Base-by-base conservation (phyloP, 2,888 invertebrate genomes). In the Drosophila koepferae region DNA sequence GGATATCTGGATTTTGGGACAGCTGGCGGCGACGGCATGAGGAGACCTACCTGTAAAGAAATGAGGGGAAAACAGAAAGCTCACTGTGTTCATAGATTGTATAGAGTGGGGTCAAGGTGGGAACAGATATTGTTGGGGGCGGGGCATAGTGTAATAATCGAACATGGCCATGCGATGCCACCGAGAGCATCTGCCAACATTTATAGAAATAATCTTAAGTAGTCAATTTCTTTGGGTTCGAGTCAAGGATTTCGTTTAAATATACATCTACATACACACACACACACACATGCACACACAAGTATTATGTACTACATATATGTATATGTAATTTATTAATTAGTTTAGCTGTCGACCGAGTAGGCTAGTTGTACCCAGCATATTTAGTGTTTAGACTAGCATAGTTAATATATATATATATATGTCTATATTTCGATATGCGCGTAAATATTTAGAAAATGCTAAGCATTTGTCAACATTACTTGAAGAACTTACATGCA, bases 1-100 rank as follows among this genome's bases (percentile, higher is more conserved):
- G 55, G 28, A n/a, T 73, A 53, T 51, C 28, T 23, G 58, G 40
- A 16, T 67, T 72, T 18, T 74, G 66, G 71, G 63, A 58, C 36
- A 65, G 63, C 69, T 78, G 86, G 80, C 58, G 53, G 10, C 46
- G 68, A 18, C 31, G 34, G 31, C 41, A 83, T 46, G 62, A 60
- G 44, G 91, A 91, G 80, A 86, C 90, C 68, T 91, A 90, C 80
- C 79, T 91, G 56, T 91, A 86, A 61, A 23, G 14, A 7, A 46
- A 36, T 31, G 31, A 54, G 72, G 72, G 78, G 70, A 34, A 34
- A 77, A 73, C 75, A 77, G 89, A 74, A 77, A 90, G 86, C 89
- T 77, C 72, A 87, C 90, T 87, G 86, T 90, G 90, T 90, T 90
- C 87, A 81, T 90, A 87, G 77, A 75, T 80, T 78, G 62, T 81